Percentiles rank a stretch among this genome's conserved stretches.
Conservation (phyloP, 2,113 vertebrate species). For the Puma concolor region DNA sequence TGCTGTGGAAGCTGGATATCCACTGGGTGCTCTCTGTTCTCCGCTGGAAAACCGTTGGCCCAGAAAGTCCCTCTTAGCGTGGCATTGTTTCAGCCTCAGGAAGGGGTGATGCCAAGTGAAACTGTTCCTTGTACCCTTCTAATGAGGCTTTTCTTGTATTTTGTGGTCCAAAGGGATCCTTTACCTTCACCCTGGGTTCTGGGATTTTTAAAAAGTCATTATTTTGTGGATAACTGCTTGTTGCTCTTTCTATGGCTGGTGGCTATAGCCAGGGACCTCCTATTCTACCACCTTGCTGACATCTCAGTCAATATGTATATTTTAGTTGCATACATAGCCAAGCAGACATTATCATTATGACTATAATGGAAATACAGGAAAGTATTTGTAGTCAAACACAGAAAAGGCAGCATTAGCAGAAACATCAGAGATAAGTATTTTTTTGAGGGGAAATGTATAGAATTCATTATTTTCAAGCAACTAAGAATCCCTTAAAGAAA, state of each 20-base stretch:
- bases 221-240: background rate
- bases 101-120: background rate
- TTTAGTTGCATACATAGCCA: background rate
- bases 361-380: background rate
- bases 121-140: background rate
- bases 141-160: background rate
- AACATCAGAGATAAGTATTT: background rate
- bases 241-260: background rate
- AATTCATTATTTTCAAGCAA: background rate
- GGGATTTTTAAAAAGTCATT: background rate
- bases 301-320: background rate
- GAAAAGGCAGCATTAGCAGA: background rate
- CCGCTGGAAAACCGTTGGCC: background rate
- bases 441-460: background rate
- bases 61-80: background rate
- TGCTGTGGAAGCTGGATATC: background rate
- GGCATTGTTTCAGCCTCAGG: background rate
- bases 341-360: background rate
- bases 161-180: background rate
- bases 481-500: background rate
- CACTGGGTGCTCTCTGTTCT: background rate
- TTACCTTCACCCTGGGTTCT: background rate
- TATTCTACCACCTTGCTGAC: background rate
- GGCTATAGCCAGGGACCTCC: background rate
- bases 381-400: background rate